Conservation (phyloP, 2,888 invertebrate genomes). For the Cantharis rufa region DNA sequence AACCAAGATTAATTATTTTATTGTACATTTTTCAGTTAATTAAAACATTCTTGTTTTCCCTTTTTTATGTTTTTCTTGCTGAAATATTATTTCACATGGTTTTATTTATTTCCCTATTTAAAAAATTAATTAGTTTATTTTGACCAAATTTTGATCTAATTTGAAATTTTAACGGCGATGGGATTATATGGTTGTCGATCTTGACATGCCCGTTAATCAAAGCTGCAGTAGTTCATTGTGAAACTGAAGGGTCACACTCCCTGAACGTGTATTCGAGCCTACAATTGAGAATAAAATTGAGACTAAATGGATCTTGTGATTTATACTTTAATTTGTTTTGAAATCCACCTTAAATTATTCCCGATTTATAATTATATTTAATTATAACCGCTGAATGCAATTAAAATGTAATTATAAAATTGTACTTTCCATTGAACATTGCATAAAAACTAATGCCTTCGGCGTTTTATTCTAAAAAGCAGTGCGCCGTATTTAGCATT, state of each 20-base stretch:
- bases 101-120: not conserved
- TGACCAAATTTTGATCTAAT: not conserved
- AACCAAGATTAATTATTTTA: not conserved
- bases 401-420: not conserved
- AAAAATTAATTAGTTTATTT: not conserved
- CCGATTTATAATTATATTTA: not conserved
- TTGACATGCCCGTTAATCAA: conserved; percentile 1
- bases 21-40: not conserved
- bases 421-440: not conserved
- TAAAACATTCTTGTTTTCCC: not conserved
- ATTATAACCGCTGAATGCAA: not conserved
- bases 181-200: conserved; percentile 1
- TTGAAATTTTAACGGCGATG: not conserved
- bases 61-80: not conserved
- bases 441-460: not conserved
- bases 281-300: not conserved
- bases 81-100: not conserved
- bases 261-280: not conserved
- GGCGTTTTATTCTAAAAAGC: not conserved
- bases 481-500: not conserved
- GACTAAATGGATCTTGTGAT: not conserved
- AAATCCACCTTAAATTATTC: not conserved
- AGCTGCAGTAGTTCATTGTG: not conserved
- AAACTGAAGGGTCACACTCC: not conserved
- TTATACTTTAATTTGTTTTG: conserved; percentile 1